These are phyloP conservation scores for Sporophila hypoxantha DNA, from an alignment of 2,113 vertebrate genomes.

Conservation along the genomic window DNA sequence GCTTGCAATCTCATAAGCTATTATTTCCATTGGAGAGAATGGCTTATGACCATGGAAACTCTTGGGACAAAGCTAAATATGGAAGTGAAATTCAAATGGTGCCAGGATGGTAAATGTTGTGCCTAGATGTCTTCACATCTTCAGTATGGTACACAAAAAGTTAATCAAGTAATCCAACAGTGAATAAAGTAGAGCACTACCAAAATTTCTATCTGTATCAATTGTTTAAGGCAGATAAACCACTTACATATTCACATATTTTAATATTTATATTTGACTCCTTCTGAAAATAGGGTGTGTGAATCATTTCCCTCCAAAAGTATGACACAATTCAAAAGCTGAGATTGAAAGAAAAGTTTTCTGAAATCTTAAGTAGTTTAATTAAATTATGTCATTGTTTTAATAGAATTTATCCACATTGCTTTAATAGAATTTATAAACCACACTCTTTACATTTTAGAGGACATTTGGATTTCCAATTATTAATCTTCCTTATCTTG, in stretches of 20 bases:
- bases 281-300: not conserved
- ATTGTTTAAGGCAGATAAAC: not conserved
- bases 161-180: not conserved
- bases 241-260: not conserved
- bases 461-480: not conserved
- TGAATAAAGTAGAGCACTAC: not conserved
- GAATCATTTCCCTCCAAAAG: not conserved
- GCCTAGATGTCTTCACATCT: not conserved
- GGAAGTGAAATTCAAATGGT: not conserved
- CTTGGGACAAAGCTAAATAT: not conserved
- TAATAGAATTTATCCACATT: not conserved
- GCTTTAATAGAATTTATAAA: not conserved
- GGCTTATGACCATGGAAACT: not conserved
- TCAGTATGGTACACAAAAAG: not conserved
- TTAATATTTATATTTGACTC: conserved; percentile 9
- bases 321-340: not conserved
- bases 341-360: not conserved
- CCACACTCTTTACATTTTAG: not conserved
- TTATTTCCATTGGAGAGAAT: conserved; percentile 6
- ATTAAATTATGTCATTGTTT: not conserved
- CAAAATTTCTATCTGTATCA: not conserved
- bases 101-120: not conserved
- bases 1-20: not conserved
- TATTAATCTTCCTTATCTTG: not conserved
- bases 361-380: not conserved